Evolutionary conservation across 2,113 vertebrate species (phyloP).

Genomic region (Dasyprocta punctata): DNA sequence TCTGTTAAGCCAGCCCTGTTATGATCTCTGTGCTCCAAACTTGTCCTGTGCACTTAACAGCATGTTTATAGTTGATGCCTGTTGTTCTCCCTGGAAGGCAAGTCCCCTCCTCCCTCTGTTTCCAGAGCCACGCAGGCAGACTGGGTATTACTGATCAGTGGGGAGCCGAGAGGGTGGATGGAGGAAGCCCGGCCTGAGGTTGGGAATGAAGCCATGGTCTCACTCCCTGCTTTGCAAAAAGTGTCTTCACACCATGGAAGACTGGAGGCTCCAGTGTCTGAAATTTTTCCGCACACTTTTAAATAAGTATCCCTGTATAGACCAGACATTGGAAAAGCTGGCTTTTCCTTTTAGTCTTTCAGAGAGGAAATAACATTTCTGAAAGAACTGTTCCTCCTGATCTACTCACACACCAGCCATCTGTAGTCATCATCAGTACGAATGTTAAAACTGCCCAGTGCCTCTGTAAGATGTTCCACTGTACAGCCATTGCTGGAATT

Average conservation of each 20-base stretch:
- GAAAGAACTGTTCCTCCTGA: conserved; percentile 16
- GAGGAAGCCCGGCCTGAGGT: not conserved
- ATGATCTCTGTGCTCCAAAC: not conserved
- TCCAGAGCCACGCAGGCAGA: not conserved
- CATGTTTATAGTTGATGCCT: not conserved
- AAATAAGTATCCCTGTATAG: conserved; percentile 13
- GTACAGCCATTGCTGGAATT: conserved; percentile 34
- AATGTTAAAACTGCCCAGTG: not conserved
- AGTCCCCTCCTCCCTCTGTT: not conserved
- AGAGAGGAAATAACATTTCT: conserved; percentile 54
- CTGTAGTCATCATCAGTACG: not conserved
- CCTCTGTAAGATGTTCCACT: not conserved
- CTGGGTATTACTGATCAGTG: not conserved
- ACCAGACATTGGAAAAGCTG: conserved; percentile 35
- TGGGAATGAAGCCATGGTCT: not conserved
- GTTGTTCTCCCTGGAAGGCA: not conserved
- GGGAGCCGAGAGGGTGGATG: not conserved
- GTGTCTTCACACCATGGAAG: conserved; percentile 29
- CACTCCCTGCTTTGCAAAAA: not conserved
- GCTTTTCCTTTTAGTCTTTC: conserved; percentile 31
- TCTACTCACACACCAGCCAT: not conserved
- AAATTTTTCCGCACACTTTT: conserved; percentile 39
- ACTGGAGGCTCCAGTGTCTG: conserved; percentile 25
- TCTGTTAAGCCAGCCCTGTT: not conserved
- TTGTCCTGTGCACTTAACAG: not conserved